These are phyloP conservation scores for Cephonodes hylas DNA, from an alignment of 2,888 invertebrate genomes.

Conservation along the genomic window DNA sequence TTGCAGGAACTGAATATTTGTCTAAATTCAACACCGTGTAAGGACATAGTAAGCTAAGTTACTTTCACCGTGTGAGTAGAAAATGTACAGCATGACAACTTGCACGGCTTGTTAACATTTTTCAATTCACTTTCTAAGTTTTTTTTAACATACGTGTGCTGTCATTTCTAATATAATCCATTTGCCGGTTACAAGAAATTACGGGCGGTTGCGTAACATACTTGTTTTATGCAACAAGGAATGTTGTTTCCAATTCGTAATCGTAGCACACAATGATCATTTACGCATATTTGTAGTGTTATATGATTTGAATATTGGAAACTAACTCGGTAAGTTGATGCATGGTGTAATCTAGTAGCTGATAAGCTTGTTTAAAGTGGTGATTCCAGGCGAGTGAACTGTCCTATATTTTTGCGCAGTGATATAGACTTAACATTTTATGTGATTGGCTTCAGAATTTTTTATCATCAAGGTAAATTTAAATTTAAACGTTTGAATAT, in stretches of 20 bases:
- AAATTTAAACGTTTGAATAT: too few relatives aligned
- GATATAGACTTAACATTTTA: too few relatives aligned
- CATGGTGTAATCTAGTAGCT: too few relatives aligned
- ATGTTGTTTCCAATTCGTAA: not conserved
- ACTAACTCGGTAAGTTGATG: too few relatives aligned
- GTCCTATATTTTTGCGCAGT: too few relatives aligned
- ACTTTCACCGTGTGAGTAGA: not conserved
- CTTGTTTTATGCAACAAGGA: not conserved
- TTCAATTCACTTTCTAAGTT: not conserved
- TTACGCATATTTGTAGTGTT: not conserved
- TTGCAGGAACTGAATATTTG: too few relatives aligned
- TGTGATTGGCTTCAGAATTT: too few relatives aligned
- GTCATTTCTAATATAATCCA: conserved; percentile 3
- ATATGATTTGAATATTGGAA: not conserved
- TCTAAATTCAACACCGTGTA: too few relatives aligned
- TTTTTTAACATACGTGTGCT: not conserved
- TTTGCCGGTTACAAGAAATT: not conserved
- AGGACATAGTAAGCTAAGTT: not conserved
- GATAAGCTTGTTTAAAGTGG: too few relatives aligned
- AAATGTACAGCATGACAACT: not conserved
- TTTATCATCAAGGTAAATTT: too few relatives aligned
- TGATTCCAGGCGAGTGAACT: too few relatives aligned
- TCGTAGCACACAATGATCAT: not conserved
- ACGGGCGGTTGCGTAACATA: not conserved
- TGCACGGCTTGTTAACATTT: not conserved